These are phyloP conservation scores for Rostratula benghalensis DNA, from an alignment of 2,113 vertebrate genomes.

Conservation along the genomic window DNA sequence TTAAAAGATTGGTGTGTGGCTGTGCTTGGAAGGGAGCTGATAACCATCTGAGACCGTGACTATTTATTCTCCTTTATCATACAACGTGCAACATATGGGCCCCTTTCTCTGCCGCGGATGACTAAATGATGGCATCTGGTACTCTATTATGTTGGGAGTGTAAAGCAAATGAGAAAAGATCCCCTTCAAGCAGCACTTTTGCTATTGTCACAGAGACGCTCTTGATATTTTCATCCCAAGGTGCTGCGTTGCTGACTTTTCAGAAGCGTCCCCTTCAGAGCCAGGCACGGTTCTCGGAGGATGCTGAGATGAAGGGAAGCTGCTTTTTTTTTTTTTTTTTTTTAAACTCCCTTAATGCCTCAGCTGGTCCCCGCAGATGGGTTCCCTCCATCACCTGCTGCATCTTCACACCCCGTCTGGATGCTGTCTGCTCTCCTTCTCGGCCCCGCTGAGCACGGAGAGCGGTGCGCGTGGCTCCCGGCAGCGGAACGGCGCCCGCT, in stretches of 20 bases:
- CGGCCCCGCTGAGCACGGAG: fast-evolving
- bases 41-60: not conserved
- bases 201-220: not conserved
- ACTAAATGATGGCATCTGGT: slow-evolving; percentile 56
- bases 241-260: not conserved
- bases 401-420: not conserved
- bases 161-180: slow-evolving; percentile 15
- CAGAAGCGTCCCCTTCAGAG: not conserved
- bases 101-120: not conserved
- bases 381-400: not conserved
- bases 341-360: not conserved
- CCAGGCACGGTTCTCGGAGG: not conserved
- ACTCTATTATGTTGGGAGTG: not conserved
- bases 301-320: not conserved
- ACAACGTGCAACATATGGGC: slow-evolving; percentile 1
- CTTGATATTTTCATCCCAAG: not conserved
- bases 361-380: not conserved
- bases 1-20: not conserved
- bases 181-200: slow-evolving; percentile 19
- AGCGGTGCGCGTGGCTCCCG: fast-evolving
- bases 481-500: not conserved
- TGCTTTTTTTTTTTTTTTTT: not conserved
- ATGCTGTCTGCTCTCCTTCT: not conserved
- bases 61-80: slow-evolving; percentile 43
- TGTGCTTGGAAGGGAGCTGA: not conserved